Conservation (phyloP, 2,113 vertebrate genomes). For the Trachemys scripta region DNA sequence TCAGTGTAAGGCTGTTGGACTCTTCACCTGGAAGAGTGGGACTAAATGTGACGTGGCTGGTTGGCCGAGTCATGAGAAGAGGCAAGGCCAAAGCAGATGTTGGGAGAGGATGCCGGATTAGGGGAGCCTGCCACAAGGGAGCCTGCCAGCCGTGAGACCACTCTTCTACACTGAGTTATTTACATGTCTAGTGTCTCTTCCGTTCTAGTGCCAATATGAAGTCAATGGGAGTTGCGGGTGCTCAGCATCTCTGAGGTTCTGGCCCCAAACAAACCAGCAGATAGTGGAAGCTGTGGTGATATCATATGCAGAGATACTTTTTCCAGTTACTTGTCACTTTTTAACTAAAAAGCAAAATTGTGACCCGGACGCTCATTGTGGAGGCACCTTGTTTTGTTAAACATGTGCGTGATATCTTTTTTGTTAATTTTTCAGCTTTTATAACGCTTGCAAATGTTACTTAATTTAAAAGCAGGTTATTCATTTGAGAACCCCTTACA, state of each 20-base stretch:
- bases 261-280: background rate
- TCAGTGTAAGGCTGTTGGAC: background rate
- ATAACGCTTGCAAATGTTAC: background rate
- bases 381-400: background rate
- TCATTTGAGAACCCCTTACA: background rate
- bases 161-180: background rate
- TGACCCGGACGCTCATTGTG: background rate
- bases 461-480: background rate
- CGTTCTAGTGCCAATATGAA: background rate
- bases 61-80: background rate
- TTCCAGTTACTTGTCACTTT: background rate
- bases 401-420: background rate
- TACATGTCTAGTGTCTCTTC: background rate
- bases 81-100: background rate
- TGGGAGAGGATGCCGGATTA: background rate
- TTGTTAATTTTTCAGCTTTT: background rate
- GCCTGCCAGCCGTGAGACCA: background rate
- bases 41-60: background rate
- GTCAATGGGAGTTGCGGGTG: background rate
- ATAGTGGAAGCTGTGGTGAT: background rate
- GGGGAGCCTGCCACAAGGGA: background rate
- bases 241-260: background rate
- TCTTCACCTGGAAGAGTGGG: background rate
- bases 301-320: background rate
- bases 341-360: background rate